A percentile compares a stretch with the other conserved stretches of the same genome.
Evolutionary conservation across 2,113 vertebrate genomes (phyloP).

Genomic region (Hippocampus abdominalis): DNA sequence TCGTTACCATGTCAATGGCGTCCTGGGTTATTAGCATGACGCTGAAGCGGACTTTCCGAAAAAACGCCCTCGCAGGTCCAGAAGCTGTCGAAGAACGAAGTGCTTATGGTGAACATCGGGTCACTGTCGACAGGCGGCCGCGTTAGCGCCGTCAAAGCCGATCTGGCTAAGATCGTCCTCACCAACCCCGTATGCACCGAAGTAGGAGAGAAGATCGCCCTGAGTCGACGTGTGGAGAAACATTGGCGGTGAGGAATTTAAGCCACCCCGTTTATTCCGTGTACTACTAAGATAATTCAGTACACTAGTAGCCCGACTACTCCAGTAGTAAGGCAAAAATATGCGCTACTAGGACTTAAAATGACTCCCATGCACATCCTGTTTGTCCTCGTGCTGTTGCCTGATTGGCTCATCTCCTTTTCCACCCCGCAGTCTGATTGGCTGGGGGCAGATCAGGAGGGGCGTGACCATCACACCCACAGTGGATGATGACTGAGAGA

Average conservation of each 20-base stretch:
- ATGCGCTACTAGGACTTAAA: not conserved
- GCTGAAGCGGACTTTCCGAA: too few species aligned
- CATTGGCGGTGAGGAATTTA: conserved; percentile 89
- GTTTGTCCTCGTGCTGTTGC: too few species aligned
- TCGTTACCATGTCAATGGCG: too few species aligned
- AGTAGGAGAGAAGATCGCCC: conserved; percentile 98
- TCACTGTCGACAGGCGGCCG: conserved; percentile 94
- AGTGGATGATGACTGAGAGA: conserved; percentile 89
- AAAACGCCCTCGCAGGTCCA: conserved; percentile 79
- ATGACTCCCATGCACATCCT: too few species aligned
- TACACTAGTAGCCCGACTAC: too few species aligned
- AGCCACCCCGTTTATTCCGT: too few species aligned
- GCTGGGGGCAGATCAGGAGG: conserved; percentile 98
- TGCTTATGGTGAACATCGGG: conserved; percentile 98
- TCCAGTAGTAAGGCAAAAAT: too few species aligned
- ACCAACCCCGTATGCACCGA: conserved; percentile 98
- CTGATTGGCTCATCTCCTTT: conserved; percentile 21
- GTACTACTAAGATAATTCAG: too few species aligned
- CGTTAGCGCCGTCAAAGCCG: conserved; percentile 96
- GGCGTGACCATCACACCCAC: conserved; percentile 98
- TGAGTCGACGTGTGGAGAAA: conserved; percentile 96
- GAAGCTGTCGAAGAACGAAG: conserved; percentile 97
- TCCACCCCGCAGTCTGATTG: conserved; percentile 83
- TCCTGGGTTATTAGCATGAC: too few species aligned
- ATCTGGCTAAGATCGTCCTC: conserved; percentile 95